These are phyloP conservation scores for Poecilia velifera DNA, from an alignment of 2,797 vertebrate genomes.

Conservation along the genomic window DNA sequence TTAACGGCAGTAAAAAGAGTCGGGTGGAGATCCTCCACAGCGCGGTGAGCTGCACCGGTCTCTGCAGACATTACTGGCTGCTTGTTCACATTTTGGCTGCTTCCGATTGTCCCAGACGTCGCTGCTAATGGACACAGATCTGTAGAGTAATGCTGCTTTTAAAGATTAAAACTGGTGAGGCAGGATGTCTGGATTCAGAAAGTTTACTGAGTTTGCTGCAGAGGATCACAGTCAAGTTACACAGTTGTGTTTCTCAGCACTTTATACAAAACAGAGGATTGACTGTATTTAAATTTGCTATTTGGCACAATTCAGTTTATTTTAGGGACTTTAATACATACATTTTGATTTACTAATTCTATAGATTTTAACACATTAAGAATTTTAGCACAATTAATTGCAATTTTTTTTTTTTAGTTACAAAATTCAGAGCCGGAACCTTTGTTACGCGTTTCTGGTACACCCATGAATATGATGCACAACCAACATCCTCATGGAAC, in stretches of 20 bases:
- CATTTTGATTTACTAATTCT: no score
- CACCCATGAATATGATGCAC: no score
- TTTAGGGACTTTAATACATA: no score
- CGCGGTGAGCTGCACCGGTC: constrained; percentile 59
- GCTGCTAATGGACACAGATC: constrained; percentile 23
- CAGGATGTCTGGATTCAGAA: not conserved
- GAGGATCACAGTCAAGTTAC: not conserved
- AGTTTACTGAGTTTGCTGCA: not conserved
- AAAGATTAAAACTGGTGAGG: constrained; percentile 8
- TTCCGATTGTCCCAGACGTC: constrained; percentile 35
- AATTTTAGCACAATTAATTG: no score
- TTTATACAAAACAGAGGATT: not conserved
- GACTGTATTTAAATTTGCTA: not conserved
- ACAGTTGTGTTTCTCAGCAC: not conserved
- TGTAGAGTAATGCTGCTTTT: not conserved
- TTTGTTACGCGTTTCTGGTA: no score
- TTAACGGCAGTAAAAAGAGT: constrained; percentile 47
- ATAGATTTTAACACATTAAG: no score
- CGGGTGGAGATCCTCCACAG: constrained; percentile 39
- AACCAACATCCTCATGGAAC: no score
- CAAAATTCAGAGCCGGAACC: no score
- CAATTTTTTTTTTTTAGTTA: no score
- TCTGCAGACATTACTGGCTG: constrained; percentile 28
- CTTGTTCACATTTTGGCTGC: constrained; percentile 34
- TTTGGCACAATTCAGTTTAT: not conserved